A percentile compares a stretch with the other conserved stretches of the same genome.
These are phyloP conservation scores for Paedocypris sp. DNA, from an alignment of 2,113 vertebrate species.

Conservation along the genomic window DNA sequence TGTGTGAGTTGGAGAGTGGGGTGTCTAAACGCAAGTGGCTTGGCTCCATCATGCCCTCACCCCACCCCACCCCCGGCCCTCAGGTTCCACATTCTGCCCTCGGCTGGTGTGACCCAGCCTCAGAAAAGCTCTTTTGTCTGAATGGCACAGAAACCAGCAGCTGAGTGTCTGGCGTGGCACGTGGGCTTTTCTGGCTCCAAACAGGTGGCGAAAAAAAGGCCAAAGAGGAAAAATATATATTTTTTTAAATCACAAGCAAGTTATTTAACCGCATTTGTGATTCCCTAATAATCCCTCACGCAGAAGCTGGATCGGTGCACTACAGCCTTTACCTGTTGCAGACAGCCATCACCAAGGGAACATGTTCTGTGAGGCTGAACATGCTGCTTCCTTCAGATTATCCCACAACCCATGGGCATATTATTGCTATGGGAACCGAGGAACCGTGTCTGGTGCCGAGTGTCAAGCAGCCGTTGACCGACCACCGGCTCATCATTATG, in stretches of 20 bases:
- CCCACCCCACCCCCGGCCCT: slow-evolving; percentile 13
- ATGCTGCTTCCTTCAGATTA: slow-evolving; percentile 4
- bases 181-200: slow-evolving; percentile 51
- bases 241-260: too few relatives aligned
- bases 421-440: slow-evolving; percentile 8
- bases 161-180: slow-evolving; percentile 58
- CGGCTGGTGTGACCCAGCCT: slow-evolving; percentile 44
- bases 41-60: slow-evolving; percentile 26
- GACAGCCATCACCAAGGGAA: not conserved
- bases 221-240: not conserved
- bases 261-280: too few relatives aligned
- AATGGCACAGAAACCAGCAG: slow-evolving; percentile 52
- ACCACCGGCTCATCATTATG: not conserved
- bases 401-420: not conserved
- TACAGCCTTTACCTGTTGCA: too few relatives aligned
- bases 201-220: slow-evolving; percentile 52
- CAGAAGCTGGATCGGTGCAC: too few relatives aligned
- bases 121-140: slow-evolving; percentile 63
- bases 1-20: too few relatives aligned
- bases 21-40: slow-evolving; percentile 18
- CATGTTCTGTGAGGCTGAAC: not conserved
- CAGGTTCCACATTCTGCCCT: slow-evolving; percentile 33
- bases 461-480: not conserved
- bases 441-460: too few relatives aligned
- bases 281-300: too few relatives aligned